Conservation (phyloP, 2,797 vertebrate species). For the Alca torda region DNA sequence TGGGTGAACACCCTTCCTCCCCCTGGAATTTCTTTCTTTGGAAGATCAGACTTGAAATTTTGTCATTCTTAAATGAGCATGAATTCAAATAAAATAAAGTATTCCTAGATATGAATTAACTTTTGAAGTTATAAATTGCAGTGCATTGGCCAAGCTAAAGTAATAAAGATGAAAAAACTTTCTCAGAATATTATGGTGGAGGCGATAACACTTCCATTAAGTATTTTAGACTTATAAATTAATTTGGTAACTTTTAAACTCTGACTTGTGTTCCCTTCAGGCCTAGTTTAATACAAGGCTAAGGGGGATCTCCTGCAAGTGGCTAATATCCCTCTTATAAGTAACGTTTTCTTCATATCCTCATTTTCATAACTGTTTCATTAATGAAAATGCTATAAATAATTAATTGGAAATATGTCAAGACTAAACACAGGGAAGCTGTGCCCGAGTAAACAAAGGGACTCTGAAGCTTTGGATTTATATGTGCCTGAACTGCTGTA, state of each 20-base stretch:
- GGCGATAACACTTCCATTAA: background rate
- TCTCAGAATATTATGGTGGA: background rate
- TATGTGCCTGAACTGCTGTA: background rate
- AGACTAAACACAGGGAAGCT: background rate
- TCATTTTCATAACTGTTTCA: constrained; percentile 54
- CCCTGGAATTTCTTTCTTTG: background rate
- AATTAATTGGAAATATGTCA: constrained; percentile 31
- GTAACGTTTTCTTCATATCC: constrained; percentile 37
- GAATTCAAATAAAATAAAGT: too few species aligned
- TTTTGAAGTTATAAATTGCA: background rate
- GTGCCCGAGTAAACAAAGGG: constrained; percentile 28
- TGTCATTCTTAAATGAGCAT: background rate
- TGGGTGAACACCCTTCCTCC: background rate
- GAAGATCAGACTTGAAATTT: background rate
- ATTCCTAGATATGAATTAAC: too few species aligned
- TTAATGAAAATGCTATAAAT: constrained; percentile 59
- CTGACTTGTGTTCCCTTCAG: background rate
- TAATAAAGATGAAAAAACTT: background rate
- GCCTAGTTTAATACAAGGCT: background rate
- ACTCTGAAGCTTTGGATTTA: background rate
- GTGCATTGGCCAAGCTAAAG: background rate
- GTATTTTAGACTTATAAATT: constrained; percentile 1
- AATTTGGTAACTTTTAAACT: background rate
- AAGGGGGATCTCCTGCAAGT: background rate
- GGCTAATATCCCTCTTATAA: background rate